These are phyloP conservation scores for Drosophila rufa DNA, from an alignment of 1,140 invertebrate species.

Conservation along the genomic window DNA sequence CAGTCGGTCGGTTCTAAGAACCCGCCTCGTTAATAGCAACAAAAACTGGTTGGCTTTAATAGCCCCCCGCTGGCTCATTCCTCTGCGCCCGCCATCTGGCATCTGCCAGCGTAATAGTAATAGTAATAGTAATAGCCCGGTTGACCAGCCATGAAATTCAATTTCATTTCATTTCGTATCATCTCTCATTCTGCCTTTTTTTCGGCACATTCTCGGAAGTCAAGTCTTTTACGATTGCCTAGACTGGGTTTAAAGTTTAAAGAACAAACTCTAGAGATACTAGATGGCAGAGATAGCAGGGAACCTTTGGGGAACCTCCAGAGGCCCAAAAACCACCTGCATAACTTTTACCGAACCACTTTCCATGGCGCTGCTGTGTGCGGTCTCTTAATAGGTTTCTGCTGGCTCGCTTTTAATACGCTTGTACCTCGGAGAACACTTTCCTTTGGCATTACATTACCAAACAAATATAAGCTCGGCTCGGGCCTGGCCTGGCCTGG, in stretches of 20 bases:
- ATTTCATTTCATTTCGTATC: conserved; percentile 74
- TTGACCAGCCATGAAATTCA: conserved; percentile 71
- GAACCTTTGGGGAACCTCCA: background rate
- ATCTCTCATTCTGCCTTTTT: conserved; percentile 42
- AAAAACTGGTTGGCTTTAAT: conserved; percentile 72
- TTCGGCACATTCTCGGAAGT: conserved; percentile 66
- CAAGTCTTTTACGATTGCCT: conserved; percentile 29
- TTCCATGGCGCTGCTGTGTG: conserved; percentile 39
- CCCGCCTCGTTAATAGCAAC: conserved; percentile 62
- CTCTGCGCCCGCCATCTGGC: conserved; percentile 27
- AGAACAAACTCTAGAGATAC: conserved; percentile 5
- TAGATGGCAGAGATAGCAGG: conserved; percentile 8
- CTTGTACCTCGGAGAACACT: conserved; percentile 59
- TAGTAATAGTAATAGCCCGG: conserved; percentile 54
- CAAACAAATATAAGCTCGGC: conserved; percentile 41
- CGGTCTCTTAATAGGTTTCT: conserved; percentile 36
- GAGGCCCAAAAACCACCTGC: conserved; percentile 21
- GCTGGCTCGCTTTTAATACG: conserved; percentile 47
- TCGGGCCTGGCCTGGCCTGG: conserved; percentile 28
- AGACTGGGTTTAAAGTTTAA: conserved; percentile 40
- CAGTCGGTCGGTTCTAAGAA: conserved; percentile 66
- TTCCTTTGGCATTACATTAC: conserved; percentile 67
- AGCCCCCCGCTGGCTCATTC: conserved; percentile 44
- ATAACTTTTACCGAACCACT: conserved; percentile 54
- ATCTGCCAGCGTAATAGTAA: conserved; percentile 44